Percentiles rank a stretch among this genome's conserved stretches.
Evolutionary conservation across 2,888 invertebrate genomes (phyloP).

Genomic region (Parnassius glacialis): DNA sequence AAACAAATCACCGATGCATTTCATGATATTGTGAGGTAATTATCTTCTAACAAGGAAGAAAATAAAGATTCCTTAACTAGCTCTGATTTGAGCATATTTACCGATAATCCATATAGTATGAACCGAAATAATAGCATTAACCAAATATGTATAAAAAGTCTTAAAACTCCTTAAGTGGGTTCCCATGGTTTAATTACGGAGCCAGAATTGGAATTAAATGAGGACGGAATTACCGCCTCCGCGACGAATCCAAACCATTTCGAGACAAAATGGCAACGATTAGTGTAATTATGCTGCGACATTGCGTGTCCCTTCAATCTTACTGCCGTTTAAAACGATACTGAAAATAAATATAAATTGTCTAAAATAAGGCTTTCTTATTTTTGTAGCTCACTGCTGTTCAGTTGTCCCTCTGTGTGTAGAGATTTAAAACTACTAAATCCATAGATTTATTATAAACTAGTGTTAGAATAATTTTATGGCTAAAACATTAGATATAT

Average conservation of each 20-base stretch:
- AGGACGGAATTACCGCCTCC: constrained; percentile 62
- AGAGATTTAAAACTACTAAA: neutral
- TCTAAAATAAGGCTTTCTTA: neutral
- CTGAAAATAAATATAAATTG: constrained; percentile 42
- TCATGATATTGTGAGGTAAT: too few relatives aligned
- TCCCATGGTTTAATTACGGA: constrained; percentile 4
- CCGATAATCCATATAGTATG: too few relatives aligned
- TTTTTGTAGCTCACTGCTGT: too few relatives aligned
- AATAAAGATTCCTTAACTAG: too few relatives aligned
- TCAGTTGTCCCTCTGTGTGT: neutral
- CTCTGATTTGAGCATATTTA: too few relatives aligned
- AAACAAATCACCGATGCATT: too few relatives aligned
- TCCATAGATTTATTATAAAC: too few relatives aligned
- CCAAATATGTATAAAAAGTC: neutral
- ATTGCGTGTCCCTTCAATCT: constrained; percentile 61
- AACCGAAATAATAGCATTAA: too few relatives aligned
- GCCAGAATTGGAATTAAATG: constrained; percentile 54
- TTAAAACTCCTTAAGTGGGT: constrained; percentile 1
- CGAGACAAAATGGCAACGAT: constrained; percentile 49
- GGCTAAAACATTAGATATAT: too few relatives aligned
- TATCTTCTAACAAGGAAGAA: too few relatives aligned
- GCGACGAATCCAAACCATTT: constrained; percentile 54
- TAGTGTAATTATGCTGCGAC: constrained; percentile 63
- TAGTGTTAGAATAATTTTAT: too few relatives aligned
- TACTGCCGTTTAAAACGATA: constrained; percentile 55